Percentiles rank a stretch among this genome's conserved stretches.
Conservation (phyloP, 37 sponge, comb jelly and placozoan genomes). For the Beroe ovata region DNA sequence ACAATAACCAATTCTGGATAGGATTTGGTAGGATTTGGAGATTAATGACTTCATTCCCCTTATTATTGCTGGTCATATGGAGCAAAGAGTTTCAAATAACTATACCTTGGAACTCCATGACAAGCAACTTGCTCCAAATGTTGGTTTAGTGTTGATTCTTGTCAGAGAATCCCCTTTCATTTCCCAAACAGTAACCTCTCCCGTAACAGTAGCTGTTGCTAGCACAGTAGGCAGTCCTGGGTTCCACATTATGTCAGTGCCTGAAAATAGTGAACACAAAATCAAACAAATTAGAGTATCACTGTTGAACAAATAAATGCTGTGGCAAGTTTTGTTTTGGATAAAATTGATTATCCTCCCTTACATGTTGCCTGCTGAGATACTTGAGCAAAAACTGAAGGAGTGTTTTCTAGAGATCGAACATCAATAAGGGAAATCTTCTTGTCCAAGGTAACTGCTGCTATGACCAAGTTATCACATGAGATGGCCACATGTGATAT, state of each 20-base stretch:
- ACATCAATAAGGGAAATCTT: slow-evolving; percentile 37
- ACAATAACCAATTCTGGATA: too few species aligned
- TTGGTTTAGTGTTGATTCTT: background rate
- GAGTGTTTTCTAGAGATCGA: background rate
- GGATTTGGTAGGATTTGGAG: too few species aligned
- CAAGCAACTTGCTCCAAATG: slow-evolving; percentile 31
- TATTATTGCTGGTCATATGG: too few species aligned
- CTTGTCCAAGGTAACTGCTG: background rate
- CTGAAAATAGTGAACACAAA: too few species aligned
- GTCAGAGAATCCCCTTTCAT: background rate
- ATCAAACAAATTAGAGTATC: too few species aligned
- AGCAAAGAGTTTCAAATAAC: background rate
- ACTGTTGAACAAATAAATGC: too few species aligned
- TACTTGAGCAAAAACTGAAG: slow-evolving; percentile 38
- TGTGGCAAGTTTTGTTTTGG: too few species aligned
- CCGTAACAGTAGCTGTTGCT: slow-evolving; percentile 31
- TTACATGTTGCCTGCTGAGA: slow-evolving; percentile 23
- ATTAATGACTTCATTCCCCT: too few species aligned
- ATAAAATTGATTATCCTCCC: too few species aligned
- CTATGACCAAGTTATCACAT: background rate
- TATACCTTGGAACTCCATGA: slow-evolving; percentile 58
- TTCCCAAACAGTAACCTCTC: slow-evolving; percentile 52
- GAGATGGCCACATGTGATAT: slow-evolving; percentile 11
- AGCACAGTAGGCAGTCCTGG: slow-evolving; percentile 23
- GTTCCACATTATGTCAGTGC: slow-evolving; percentile 40